Percentiles rank a stretch among this genome's conserved stretches.
Evolutionary conservation across 2,888 invertebrate genomes (phyloP).

Genomic region (Ametastegia equiseti): DNA sequence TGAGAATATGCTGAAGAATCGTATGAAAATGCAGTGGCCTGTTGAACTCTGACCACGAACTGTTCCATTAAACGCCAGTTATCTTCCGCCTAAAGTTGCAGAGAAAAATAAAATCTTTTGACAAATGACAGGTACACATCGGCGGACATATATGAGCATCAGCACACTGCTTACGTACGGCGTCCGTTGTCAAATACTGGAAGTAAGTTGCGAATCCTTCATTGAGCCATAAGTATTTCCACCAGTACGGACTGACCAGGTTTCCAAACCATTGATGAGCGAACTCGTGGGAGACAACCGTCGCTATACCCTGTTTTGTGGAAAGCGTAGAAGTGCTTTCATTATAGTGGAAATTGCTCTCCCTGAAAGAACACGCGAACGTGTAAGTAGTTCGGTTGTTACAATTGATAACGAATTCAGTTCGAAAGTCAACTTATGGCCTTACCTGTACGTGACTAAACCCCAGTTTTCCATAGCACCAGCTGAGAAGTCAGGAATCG

Average conservation of each 20-base stretch:
- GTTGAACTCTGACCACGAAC: constrained; percentile 77
- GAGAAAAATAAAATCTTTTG: neutral
- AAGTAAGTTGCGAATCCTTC: constrained; percentile 77
- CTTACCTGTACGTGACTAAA: constrained; percentile 85
- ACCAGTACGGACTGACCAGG: constrained; percentile 64
- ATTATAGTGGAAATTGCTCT: constrained; percentile 87
- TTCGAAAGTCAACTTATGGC: constrained; percentile 69
- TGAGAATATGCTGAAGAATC: constrained; percentile 75
- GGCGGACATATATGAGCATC: neutral
- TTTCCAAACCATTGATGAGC: constrained; percentile 76
- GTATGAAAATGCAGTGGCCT: constrained; percentile 70
- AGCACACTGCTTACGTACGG: constrained; percentile 60
- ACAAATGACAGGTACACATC: too few species aligned
- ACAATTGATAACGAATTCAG: neutral
- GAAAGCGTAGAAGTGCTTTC: constrained; percentile 35
- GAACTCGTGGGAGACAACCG: constrained; percentile 75
- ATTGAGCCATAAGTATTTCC: constrained; percentile 69
- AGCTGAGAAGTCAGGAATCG: constrained; percentile 90
- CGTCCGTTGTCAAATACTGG: constrained; percentile 71
- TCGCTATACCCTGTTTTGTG: constrained; percentile 54
- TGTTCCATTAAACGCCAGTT: constrained; percentile 79
- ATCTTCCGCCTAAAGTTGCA: constrained; percentile 75
- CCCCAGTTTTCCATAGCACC: constrained; percentile 97
- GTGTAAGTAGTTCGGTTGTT: neutral
- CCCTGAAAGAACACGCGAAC: constrained; percentile 75